Evolutionary conservation across 2,888 invertebrate genomes (phyloP), one percentile per base, ranked within the genome.

Genomic region (Lithophane semibrunnea): DNA sequence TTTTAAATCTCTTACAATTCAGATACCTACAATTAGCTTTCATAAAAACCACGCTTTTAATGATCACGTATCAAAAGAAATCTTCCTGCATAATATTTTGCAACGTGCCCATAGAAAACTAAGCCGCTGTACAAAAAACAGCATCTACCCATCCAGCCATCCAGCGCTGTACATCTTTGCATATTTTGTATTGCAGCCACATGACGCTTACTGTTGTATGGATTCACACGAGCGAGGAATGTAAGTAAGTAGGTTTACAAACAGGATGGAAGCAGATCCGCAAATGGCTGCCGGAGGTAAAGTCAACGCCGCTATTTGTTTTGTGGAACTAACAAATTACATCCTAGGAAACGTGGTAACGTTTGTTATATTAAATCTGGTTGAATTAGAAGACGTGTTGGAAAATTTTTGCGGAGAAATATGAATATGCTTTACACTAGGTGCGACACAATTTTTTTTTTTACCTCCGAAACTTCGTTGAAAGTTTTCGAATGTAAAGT

Each of bases 181-280:
- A 83, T 86, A 87, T 87, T 87, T 81, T 78, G 88, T 86, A 79
- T 86, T 82, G 75, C 86, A 60, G 61, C 79, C 87, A 64, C 83
- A 84, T 88, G 82, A 86, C 83, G 83, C 81, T 68, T 79, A 78
- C 82, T 85, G 87, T 89, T 89, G 86, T 85, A 88, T 83, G 85
- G 88, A 81, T 90, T 88, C 87, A 86, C 89, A 85, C 89, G 85
- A 87, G 88, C 86, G 85, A 88, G 89, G 88, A 90, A 92, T 90
- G 90, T 90, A 87, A 88, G 88, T 89, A 89, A 91, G 89, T 89
- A 89, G 86, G 88, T 90, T 92, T 88, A 89, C 89, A 90, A 89
- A 91, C 86, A 88, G 90, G 89, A 89, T 88, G 86, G 80, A 85
- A 84, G 84, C 84, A 85, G 88, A 88, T 90, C 89, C 90, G 88